A percentile compares a stretch with the other conserved stretches of the same genome.
Conservation (phyloP, 23 tunicate genomes). For the Phallusia fumigata region DNA sequence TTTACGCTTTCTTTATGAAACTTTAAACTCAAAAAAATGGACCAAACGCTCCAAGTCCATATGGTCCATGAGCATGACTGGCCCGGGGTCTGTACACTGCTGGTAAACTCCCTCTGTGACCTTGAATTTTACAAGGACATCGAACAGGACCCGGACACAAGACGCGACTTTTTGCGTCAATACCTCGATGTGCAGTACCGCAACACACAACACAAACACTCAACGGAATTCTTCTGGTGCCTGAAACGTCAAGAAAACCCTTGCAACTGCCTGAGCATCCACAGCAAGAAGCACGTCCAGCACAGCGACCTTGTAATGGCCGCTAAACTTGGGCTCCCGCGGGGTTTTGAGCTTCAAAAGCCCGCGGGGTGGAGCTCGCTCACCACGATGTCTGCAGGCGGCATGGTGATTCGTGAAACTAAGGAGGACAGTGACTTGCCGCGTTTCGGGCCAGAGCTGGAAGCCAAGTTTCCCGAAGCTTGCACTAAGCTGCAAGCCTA, state of each 20-base stretch:
- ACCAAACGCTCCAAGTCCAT: not conserved
- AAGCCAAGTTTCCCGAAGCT: slow-evolving; percentile 7
- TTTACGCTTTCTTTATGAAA: no score
- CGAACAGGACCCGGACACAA: not conserved
- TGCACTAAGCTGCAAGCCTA: not conserved
- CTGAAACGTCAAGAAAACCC: slow-evolving; percentile 4
- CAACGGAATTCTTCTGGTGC: not conserved
- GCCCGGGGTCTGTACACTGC: not conserved
- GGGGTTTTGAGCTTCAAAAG: not conserved
- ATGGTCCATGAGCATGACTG: slow-evolving; percentile 10
- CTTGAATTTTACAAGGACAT: slow-evolving; percentile 3
- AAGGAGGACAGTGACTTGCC: not conserved
- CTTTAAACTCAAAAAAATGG: not conserved
- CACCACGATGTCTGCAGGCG: not conserved
- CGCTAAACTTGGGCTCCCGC: slow-evolving; percentile 1
- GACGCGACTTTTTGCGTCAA: not conserved
- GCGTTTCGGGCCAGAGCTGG: not conserved
- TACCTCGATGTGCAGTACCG: not conserved
- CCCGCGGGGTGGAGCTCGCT: not conserved
- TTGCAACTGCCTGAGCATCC: not conserved
- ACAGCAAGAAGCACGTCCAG: not conserved
- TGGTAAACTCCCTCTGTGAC: not conserved
- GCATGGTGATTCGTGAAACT: not conserved
- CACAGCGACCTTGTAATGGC: slow-evolving; percentile 5
- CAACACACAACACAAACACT: not conserved